Percentiles rank a stretch among this genome's conserved stretches.
Evolutionary conservation across 2,888 invertebrate genomes (phyloP).

Genomic region (Drepana falcataria): DNA sequence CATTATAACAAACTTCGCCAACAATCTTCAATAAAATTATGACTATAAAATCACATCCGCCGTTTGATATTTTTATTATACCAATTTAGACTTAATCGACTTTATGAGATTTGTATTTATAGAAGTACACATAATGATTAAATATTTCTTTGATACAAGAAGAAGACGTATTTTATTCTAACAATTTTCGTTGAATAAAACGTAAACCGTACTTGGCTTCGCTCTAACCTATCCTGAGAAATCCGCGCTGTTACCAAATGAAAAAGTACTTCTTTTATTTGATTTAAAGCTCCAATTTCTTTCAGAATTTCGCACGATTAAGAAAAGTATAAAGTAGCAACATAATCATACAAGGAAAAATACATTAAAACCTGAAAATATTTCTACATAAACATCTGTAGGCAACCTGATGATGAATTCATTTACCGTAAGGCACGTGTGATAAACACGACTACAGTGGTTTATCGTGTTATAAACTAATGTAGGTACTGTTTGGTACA

Average conservation of each 20-base stretch:
- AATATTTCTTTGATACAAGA: constrained; percentile 14
- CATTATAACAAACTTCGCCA: constrained; percentile 57
- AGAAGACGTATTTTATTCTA: constrained; percentile 31
- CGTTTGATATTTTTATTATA: constrained; percentile 15
- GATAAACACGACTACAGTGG: no score
- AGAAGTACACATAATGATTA: constrained; percentile 9
- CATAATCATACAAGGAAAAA: no score
- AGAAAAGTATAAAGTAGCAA: no score
- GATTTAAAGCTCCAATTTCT: constrained; percentile 5
- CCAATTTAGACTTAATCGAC: constrained; percentile 3
- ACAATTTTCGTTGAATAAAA: constrained; percentile 46
- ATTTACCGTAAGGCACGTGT: no score
- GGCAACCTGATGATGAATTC: no score
- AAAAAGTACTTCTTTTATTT: constrained; percentile 16
- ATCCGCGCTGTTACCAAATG: constrained; percentile 15
- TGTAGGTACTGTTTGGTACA: no score
- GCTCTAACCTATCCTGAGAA: constrained; percentile 16
- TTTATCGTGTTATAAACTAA: no score
- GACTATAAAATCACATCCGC: constrained; percentile 7
- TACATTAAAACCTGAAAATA: no score
- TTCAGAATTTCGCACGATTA: no score
- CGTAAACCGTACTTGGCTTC: constrained; percentile 31
- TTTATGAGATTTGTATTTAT: not conserved
- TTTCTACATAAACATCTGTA: no score
- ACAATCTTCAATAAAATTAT: constrained; percentile 38